These are phyloP conservation scores for Marronus borbonicus DNA, from an alignment of 2,888 invertebrate species.

Conservation along the genomic window DNA sequence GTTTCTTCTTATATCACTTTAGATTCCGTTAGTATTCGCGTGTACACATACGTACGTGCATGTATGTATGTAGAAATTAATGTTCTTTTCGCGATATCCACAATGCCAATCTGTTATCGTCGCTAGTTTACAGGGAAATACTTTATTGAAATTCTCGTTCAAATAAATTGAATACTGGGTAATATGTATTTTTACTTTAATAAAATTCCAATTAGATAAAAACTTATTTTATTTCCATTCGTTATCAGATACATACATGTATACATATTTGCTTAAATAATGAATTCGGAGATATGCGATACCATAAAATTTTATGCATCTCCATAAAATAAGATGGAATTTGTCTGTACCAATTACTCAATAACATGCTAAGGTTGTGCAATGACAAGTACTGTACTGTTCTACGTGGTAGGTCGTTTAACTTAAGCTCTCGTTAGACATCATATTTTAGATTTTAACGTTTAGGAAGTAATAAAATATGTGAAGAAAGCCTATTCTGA, in stretches of 20 bases:
- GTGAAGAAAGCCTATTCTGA: too few relatives aligned
- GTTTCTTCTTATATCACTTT: not conserved
- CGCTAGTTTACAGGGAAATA: not conserved
- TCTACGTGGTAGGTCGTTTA: not conserved
- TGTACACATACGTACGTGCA: not conserved
- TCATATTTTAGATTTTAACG: too few relatives aligned
- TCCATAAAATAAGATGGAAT: slow-evolving; percentile 20
- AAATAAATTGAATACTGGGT: slow-evolving; percentile 10
- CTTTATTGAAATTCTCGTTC: slow-evolving; percentile 11
- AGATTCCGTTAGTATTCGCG: not conserved
- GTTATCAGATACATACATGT: too few relatives aligned
- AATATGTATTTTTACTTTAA: slow-evolving; percentile 33
- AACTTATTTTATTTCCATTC: too few relatives aligned
- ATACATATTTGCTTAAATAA: slow-evolving; percentile 7
- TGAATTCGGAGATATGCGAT: not conserved
- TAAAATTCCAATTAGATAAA: slow-evolving; percentile 7
- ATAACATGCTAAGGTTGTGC: not conserved
- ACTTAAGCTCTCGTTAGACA: too few relatives aligned
- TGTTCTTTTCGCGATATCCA: not conserved
- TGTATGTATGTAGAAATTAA: not conserved
- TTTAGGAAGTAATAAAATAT: too few relatives aligned
- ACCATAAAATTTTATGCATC: slow-evolving; percentile 33
- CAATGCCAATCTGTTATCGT: not conserved
- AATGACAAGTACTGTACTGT: not conserved
- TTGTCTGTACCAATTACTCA: slow-evolving; percentile 16